Evolutionary conservation across 2,113 vertebrate genomes (phyloP).

Genomic region (Ovis canadensis): DNA sequence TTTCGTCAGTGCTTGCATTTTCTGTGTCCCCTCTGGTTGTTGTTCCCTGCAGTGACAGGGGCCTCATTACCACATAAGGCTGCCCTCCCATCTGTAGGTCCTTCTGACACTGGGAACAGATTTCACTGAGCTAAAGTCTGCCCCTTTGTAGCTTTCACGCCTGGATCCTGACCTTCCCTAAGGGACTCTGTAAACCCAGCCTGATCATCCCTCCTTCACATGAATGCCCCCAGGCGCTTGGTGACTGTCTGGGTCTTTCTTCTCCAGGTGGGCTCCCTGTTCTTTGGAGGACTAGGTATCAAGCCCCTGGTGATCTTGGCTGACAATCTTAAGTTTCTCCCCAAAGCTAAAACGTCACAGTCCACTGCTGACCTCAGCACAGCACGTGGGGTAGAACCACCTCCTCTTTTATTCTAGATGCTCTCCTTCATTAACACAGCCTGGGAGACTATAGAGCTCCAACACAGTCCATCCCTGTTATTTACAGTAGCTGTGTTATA

Average conservation of each 20-base stretch:
- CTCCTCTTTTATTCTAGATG: background rate
- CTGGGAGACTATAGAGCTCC: no score
- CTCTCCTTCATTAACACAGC: background rate
- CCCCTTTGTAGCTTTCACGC: background rate
- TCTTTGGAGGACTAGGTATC: background rate
- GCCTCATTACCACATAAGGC: background rate
- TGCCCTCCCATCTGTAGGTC: background rate
- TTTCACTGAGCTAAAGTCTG: background rate
- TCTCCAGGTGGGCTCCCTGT: background rate
- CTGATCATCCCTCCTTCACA: background rate
- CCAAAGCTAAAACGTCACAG: background rate
- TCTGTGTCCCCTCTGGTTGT: background rate
- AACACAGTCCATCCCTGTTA: rapidly evolving
- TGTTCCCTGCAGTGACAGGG: background rate
- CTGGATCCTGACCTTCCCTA: background rate
- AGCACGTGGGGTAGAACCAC: background rate
- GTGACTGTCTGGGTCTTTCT: background rate
- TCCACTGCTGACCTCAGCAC: background rate
- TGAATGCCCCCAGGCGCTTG: background rate
- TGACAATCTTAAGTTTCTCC: background rate
- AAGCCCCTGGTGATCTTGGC: background rate
- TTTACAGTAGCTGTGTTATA: background rate
- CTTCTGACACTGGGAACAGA: background rate
- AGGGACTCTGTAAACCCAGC: background rate
- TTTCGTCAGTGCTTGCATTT: background rate